Base-by-base conservation (phyloP, 1,140 invertebrate genomes). In the Parapsyche elsis region DNA sequence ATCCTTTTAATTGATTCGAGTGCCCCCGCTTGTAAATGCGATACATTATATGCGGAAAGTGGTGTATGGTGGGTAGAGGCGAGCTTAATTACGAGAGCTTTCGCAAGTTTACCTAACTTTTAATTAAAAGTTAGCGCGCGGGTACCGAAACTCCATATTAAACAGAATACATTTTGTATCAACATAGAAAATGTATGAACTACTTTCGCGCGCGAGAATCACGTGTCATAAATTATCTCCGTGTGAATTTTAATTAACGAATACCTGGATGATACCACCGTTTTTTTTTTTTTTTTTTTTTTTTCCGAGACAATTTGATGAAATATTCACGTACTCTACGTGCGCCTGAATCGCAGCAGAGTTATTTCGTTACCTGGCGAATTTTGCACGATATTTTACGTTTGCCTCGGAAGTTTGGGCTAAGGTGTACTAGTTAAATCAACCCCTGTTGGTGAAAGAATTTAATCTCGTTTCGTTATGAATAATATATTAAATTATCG, bases 61-160 rank as follows among this genome's bases (percentile, higher is more conserved):
- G 23, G 26, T 67, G 12, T 5, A 67, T 0, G 23, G 5, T 1
- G 12, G 49, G 49, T 53, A 16, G 64, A 67, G n/a, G 23, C 7
- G 64, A 23, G 64, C 64, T 67, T 67, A 67, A 67, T 67, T 67
- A 67, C 64, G 21, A 30, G 64, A 67, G 64, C 64, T 67, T 67
- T 67, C 14, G 64, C 64, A 67, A 67, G 64, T 67, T 67, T 30
- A 67, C 64, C 64, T 67, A 67, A 67, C 64, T 67, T 67, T 67
- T 67, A 67, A 67, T 67, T 67, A 67, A 67, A 67, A 67, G 64
- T 67, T 67, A 67, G 64, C 64, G 64, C 30, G 19, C 64, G 64
- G 19, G 59, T 23, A 23, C 21, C 24, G 64, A 67, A 67, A 67
- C 64, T 67, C 64, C 64, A 23, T 67, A 67, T 67, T 26, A 67